These are phyloP conservation scores for Cacatua alba DNA, from an alignment of 2,113 vertebrate species.

Conservation along the genomic window DNA sequence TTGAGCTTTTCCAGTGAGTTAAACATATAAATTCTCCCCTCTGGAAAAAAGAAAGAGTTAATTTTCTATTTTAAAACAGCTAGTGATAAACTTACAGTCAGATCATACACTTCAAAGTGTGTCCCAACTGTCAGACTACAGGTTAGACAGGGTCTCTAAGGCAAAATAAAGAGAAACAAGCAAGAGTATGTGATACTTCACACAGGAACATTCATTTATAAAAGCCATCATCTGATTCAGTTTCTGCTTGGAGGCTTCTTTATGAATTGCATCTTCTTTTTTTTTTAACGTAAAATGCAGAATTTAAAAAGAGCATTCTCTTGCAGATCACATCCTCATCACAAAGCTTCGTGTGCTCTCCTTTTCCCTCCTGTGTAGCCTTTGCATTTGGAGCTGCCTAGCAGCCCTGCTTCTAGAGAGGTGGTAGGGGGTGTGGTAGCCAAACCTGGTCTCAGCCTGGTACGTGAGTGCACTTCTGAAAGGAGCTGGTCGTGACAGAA, in stretches of 20 bases:
- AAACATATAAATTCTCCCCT: neutral
- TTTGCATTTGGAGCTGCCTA: neutral
- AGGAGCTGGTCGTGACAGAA: neutral
- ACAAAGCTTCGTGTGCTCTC: accelerated
- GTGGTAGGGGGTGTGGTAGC: accelerated
- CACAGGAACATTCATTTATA: neutral
- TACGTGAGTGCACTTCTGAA: neutral
- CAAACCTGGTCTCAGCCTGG: neutral
- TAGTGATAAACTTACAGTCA: neutral
- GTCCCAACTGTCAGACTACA: neutral
- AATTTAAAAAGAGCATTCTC: neutral
- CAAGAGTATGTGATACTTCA: neutral
- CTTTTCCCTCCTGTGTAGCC: neutral
- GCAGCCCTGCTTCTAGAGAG: neutral
- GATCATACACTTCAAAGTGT: neutral
- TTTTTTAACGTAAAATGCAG: neutral
- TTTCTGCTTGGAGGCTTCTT: neutral
- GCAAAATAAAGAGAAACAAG: neutral
- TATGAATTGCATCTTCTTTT: neutral
- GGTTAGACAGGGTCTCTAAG: neutral
- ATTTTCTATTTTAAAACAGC: neutral
- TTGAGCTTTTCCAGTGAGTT: neutral
- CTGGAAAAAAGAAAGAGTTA: neutral
- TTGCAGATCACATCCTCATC: neutral
- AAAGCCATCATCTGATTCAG: neutral